phyloP scores from a whole-genome alignment of 2,797 vertebrate genomes.

The Notamacropus eugenii region DNA sequence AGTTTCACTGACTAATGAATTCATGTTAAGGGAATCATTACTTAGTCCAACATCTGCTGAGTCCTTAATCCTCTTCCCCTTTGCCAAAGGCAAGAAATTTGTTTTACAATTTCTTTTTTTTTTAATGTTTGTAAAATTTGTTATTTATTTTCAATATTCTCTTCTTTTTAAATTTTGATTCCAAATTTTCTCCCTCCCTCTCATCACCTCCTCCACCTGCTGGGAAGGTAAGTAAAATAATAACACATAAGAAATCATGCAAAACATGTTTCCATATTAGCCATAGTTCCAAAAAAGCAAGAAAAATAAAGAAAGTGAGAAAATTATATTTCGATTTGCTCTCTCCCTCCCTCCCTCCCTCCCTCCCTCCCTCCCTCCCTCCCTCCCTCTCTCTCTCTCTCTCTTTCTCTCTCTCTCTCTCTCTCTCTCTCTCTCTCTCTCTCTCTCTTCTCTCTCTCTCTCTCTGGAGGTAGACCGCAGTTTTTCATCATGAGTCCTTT shows the following conservation, averaged over 20 bases:
- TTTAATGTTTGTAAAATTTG: neutral
- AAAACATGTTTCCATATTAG: neutral
- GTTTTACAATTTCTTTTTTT: neutral
- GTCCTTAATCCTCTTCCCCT: neutral
- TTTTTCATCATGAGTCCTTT: neutral
- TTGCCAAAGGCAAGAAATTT: neutral
- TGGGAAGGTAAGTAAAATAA: neutral
- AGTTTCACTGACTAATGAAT: neutral
- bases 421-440: no score
- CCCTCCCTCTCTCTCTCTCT: no score
- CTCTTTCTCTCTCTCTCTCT: no score
- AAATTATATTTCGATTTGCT: neutral
- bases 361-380: no score
- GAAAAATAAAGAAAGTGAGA: neutral
- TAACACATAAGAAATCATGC: neutral
- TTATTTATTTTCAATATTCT: neutral
- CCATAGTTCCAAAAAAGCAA: neutral
- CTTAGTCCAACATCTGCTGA: neutral
- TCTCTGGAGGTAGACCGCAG: neutral
- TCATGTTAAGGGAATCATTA: neutral
- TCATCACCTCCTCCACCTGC: neutral
- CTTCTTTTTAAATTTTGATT: neutral
- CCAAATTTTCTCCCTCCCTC: neutral
- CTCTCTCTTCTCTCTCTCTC: no score
- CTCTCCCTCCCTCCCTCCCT: neutral